Evolutionary conservation across 2,888 invertebrate genomes (phyloP).

Genomic region (Pseudanteris insignis): DNA sequence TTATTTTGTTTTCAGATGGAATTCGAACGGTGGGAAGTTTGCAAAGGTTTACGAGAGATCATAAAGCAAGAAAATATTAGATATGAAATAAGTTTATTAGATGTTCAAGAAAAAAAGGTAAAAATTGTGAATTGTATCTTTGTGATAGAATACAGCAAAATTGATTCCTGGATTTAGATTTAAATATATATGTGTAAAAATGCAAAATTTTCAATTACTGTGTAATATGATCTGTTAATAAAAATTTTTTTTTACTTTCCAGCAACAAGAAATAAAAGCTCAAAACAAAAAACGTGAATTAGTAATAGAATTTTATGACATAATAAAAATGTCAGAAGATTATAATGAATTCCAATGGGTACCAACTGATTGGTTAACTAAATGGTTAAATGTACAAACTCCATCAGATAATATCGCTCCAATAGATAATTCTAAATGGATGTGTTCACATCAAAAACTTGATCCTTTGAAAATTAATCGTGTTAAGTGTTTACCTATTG

Average conservation of each 20-base stretch:
- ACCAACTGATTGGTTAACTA: constrained; percentile 68
- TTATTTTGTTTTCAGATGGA: constrained; percentile 56
- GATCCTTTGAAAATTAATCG: constrained; percentile 66
- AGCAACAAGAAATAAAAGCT: constrained; percentile 62
- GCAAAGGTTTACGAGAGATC: constrained; percentile 56
- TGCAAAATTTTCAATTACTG: no score
- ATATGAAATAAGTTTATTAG: constrained; percentile 59
- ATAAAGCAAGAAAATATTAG: constrained; percentile 60
- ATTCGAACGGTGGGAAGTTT: constrained; percentile 62
- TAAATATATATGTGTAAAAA: background rate
- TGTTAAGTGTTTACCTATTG: constrained; percentile 65
- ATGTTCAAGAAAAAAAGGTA: constrained; percentile 61
- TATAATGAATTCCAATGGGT: constrained; percentile 67
- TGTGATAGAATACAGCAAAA: no score
- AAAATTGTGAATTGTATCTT: no score
- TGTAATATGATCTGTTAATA: background rate
- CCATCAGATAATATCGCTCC: constrained; percentile 57
- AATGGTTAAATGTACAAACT: constrained; percentile 66
- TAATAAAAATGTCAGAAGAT: constrained; percentile 48
- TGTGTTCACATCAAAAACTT: constrained; percentile 68
- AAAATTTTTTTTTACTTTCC: constrained; percentile 11
- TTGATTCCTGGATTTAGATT: background rate
- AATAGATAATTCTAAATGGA: constrained; percentile 66
- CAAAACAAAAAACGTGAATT: constrained; percentile 61
- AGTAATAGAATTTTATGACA: constrained; percentile 59